A percentile compares a stretch with the other conserved stretches of the same genome.
Evolutionary conservation across 30 jellyfish, hydroid and myxozoan species (phyloP).

Genomic region (Aurelia sp.): DNA sequence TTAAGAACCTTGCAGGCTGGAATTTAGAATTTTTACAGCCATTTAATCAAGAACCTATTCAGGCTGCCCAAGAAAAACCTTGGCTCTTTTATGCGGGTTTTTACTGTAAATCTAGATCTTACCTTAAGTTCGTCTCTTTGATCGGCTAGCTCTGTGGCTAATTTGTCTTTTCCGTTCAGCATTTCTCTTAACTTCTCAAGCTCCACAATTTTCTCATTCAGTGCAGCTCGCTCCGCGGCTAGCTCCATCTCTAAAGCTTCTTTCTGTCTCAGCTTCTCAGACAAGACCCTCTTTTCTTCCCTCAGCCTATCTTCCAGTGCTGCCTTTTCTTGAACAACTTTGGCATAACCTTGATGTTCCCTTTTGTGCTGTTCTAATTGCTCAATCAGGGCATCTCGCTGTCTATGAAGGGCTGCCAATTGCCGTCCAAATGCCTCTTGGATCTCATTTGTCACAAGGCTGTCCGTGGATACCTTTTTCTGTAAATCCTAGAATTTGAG

Average conservation of each 20-base stretch:
- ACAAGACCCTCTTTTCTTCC: conserved; percentile 63
- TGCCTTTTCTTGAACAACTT: conserved; percentile 78
- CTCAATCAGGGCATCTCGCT: conserved; percentile 79
- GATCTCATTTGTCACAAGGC: conserved; percentile 62
- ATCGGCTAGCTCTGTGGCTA: conserved; percentile 61
- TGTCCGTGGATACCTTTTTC: conserved; percentile 59
- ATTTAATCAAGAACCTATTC: too few relatives aligned
- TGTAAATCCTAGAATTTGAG: conserved; percentile 55
- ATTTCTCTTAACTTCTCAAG: conserved; percentile 73
- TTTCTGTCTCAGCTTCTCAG: conserved; percentile 76
- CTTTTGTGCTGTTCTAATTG: conserved; percentile 72
- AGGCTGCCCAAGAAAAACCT: too few relatives aligned
- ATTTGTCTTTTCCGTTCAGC: conserved; percentile 66
- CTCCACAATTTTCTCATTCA: conserved; percentile 76
- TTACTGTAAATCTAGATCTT: background rate
- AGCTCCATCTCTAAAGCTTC: conserved; percentile 76
- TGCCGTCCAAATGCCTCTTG: conserved; percentile 88
- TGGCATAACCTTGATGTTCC: conserved; percentile 74
- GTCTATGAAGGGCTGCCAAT: conserved; percentile 77
- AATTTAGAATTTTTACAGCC: too few relatives aligned
- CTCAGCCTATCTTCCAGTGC: conserved; percentile 66
- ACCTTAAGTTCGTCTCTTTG: conserved; percentile 80
- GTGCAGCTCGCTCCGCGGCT: conserved; percentile 65
- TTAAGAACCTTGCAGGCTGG: too few relatives aligned
- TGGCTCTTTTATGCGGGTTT: too few relatives aligned